Conservation (phyloP, 2,797 vertebrate species). For the Schizopygopsis pylzovi region DNA sequence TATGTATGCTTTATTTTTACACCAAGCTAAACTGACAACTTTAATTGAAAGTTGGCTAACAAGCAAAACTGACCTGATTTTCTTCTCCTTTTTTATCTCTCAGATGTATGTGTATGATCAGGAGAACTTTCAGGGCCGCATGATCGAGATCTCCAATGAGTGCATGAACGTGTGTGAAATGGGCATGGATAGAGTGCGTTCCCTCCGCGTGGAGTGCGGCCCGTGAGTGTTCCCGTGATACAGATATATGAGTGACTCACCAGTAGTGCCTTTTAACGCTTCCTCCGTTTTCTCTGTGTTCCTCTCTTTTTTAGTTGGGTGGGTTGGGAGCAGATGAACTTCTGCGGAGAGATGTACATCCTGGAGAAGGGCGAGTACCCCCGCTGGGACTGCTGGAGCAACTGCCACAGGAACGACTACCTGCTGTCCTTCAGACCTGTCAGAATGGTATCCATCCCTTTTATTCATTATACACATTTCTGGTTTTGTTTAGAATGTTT, state of each 20-base stretch:
- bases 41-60: constrained; percentile 8
- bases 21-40: constrained; percentile 3
- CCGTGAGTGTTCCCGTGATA: constrained; percentile 71
- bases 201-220: constrained; percentile 76
- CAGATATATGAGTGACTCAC: background rate
- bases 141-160: constrained; percentile 76
- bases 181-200: constrained; percentile 80
- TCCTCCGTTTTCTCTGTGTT: background rate
- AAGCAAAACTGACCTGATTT: background rate
- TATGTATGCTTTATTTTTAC: constrained; percentile 29
- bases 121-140: constrained; percentile 83
- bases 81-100: background rate
- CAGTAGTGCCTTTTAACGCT: constrained; percentile 1
- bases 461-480: constrained; percentile 5
- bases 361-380: constrained; percentile 77
- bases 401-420: constrained; percentile 72
- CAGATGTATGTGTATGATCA: constrained; percentile 79
- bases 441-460: constrained; percentile 68
- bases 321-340: constrained; percentile 74
- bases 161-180: constrained; percentile 79
- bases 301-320: constrained; percentile 65
- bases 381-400: constrained; percentile 76
- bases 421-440: constrained; percentile 74
- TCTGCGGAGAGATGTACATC: constrained; percentile 76
- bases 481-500: background rate